Percentiles rank a stretch among this genome's conserved stretches.
phyloP scores from a whole-genome alignment of 2,797 vertebrate species.

The Chiloscyllium punctatum region DNA sequence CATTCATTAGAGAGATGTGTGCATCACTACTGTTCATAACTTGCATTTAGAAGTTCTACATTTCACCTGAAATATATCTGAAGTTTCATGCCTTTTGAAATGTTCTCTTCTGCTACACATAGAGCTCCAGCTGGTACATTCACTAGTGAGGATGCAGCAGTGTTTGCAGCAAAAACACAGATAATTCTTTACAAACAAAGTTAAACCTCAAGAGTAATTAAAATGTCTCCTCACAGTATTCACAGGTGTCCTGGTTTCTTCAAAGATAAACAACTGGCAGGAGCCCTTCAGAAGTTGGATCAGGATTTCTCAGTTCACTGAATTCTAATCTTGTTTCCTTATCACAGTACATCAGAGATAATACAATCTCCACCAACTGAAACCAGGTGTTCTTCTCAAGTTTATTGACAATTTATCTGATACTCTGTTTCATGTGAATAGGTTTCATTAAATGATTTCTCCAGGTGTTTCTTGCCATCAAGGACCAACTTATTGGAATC shows the following conservation, averaged over 20 bases:
- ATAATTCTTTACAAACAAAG: background rate
- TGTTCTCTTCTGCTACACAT: background rate
- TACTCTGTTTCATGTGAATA: background rate
- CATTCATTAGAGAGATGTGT: background rate
- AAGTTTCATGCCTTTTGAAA: background rate
- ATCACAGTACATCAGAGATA: background rate
- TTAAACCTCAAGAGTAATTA: conserved; percentile 2
- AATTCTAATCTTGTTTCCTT: background rate
- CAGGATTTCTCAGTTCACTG: background rate
- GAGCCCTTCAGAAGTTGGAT: background rate
- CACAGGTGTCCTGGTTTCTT: conserved; percentile 18
- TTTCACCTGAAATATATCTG: background rate
- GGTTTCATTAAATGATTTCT: background rate
- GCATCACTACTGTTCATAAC: background rate
- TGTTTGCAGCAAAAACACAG: background rate
- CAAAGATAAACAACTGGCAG: background rate
- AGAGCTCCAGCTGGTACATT: background rate
- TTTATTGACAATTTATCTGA: conserved; percentile 18
- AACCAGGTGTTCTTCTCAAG: conserved; percentile 12
- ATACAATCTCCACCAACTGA: background rate
- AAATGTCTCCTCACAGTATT: background rate
- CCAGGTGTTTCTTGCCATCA: background rate
- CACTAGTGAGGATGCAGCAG: background rate
- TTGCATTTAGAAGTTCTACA: background rate
- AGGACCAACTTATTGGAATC: background rate